A percentile compares a stretch with the other conserved stretches of the same genome.
Evolutionary conservation across 2,888 invertebrate genomes (phyloP).

Genomic region (Drosophila meridiana): DNA sequence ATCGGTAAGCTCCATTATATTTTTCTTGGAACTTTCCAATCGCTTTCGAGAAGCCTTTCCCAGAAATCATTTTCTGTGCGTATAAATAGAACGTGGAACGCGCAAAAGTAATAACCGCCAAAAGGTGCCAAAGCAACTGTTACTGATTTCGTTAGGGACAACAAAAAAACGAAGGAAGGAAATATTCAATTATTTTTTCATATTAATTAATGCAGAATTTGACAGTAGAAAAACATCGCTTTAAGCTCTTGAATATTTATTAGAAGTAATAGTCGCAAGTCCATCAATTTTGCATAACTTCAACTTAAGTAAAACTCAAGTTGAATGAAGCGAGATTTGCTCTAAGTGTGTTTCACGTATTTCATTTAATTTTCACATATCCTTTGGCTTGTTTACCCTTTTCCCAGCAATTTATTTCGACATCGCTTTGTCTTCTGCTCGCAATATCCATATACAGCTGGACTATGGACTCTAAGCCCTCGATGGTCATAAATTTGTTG

Average conservation of each 20-base stretch:
- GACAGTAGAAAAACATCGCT: not conserved
- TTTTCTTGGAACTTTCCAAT: constrained; percentile 2
- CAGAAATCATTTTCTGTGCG: not conserved
- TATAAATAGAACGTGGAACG: not conserved
- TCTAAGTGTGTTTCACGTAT: constrained; percentile 1
- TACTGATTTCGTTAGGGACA: not conserved
- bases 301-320: too few species aligned
- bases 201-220: not conserved
- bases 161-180: not conserved
- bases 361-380: constrained; percentile 14
- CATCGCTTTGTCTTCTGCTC: not conserved
- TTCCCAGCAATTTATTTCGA: constrained; percentile 12
- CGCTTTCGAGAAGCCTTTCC: not conserved
- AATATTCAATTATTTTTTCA: not conserved
- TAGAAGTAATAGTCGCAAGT: not conserved
- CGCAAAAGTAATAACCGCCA: not conserved
- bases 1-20: not conserved
- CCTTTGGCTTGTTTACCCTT: constrained; percentile 3
- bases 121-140: not conserved
- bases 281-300: not conserved
- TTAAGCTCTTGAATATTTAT: not conserved
- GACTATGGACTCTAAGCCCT: constrained; percentile 18
- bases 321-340: not conserved
- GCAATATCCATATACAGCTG: not conserved
- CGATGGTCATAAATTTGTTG: constrained; percentile 59